A percentile compares a stretch with the other conserved stretches of the same genome.
Evolutionary conservation across 2,113 vertebrate species (phyloP).

Genomic region (Mionectes macconnelli): DNA sequence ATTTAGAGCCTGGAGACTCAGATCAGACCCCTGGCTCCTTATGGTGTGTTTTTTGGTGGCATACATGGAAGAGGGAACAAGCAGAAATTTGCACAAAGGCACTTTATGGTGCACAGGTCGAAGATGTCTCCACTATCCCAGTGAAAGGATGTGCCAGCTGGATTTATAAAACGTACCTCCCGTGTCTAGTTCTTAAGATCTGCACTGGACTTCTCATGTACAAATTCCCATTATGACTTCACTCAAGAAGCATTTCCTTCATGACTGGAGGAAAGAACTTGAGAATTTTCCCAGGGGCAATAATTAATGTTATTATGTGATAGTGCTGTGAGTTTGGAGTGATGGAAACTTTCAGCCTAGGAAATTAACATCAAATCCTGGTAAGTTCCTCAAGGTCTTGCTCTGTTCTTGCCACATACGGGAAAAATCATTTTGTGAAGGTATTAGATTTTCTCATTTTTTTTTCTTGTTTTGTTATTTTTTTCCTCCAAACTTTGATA

Average conservation of each 20-base stretch:
- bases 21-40: not conserved
- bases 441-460: not conserved
- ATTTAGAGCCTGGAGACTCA: not conserved
- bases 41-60: accelerated
- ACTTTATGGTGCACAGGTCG: not conserved
- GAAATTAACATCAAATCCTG: not conserved
- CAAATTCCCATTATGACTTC: not conserved
- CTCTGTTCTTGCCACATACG: not conserved
- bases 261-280: not conserved
- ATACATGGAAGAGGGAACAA: not conserved
- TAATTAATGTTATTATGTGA: not conserved
- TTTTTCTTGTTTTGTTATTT: too few species aligned
- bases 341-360: not conserved
- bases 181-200: not conserved
- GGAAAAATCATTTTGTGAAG: not conserved
- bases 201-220: not conserved
- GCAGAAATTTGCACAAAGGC: not conserved
- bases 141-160: accelerated
- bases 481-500: not conserved
- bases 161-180: accelerated
- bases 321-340: not conserved
- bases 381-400: not conserved
- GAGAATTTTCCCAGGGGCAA: not conserved
- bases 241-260: not conserved
- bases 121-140: not conserved